These are phyloP conservation scores for Gymnothorax javanicus DNA, from an alignment of 2,797 vertebrate genomes.

Conservation along the genomic window DNA sequence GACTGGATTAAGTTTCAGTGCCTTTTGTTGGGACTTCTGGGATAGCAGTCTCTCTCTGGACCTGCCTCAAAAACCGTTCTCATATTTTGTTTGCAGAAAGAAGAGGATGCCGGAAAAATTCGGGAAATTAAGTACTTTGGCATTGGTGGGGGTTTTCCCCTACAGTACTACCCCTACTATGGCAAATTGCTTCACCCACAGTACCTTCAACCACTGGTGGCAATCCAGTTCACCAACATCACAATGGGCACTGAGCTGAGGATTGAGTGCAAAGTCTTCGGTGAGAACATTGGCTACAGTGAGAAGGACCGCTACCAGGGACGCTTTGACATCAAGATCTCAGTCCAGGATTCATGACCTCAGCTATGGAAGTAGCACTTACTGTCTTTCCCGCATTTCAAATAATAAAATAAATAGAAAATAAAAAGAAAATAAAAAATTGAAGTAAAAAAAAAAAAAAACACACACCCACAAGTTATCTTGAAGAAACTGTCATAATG, in stretches of 20 bases:
- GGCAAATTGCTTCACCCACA: slow-evolving; percentile 86
- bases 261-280: slow-evolving; percentile 89
- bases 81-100: slow-evolving; percentile 69
- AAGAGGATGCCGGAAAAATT: slow-evolving; percentile 82
- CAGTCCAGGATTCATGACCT: slow-evolving; percentile 83
- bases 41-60: background rate
- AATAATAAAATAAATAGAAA: slow-evolving; percentile 71
- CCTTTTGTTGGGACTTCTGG: background rate
- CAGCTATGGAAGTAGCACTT: slow-evolving; percentile 65
- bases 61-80: background rate
- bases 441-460: slow-evolving; percentile 51
- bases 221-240: slow-evolving; percentile 91
- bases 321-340: slow-evolving; percentile 93
- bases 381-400: slow-evolving; percentile 59
- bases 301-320: slow-evolving; percentile 98
- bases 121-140: slow-evolving; percentile 83
- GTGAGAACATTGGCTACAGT: slow-evolving; percentile 89
- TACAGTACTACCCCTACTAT: slow-evolving; percentile 97
- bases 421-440: slow-evolving; percentile 59
- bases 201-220: slow-evolving; percentile 93
- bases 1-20: background rate
- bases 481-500: slow-evolving; percentile 85
- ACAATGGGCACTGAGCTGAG: slow-evolving; percentile 83
- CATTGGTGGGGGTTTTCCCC: slow-evolving; percentile 82
- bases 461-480: slow-evolving; percentile 75